Conservation (phyloP, 2,888 invertebrate species). For the Ornithoptera alexandrae region DNA sequence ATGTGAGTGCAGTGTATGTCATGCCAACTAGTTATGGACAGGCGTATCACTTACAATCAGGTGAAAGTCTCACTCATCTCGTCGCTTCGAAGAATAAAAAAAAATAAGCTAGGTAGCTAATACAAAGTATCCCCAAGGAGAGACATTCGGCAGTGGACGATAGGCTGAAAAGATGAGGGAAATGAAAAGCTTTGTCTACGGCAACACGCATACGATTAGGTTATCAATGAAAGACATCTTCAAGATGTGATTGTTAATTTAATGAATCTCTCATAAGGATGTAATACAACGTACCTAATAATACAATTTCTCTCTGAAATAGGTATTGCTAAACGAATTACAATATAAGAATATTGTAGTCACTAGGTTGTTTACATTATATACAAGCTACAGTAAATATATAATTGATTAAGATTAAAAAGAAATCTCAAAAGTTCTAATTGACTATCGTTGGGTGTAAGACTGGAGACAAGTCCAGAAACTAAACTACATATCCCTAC, state of each 20-base stretch:
- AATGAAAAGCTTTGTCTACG: background rate
- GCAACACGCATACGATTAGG: background rate
- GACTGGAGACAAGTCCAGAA: constrained; percentile 67
- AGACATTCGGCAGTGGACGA: too few species aligned
- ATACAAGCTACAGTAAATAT: constrained; percentile 58
- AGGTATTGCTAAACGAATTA: constrained; percentile 52
- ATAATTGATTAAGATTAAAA: constrained; percentile 63
- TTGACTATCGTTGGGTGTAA: constrained; percentile 80
- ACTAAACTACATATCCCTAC: constrained; percentile 60
- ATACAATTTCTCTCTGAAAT: constrained; percentile 60
- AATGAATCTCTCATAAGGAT: constrained; percentile 62
- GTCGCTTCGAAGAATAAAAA: too few species aligned
- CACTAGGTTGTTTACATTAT: constrained; percentile 47
- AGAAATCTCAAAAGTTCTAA: constrained; percentile 76
- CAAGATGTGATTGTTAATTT: constrained; percentile 40
- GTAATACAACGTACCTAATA: constrained; percentile 68
- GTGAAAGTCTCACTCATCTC: too few species aligned
- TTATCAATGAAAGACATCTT: constrained; percentile 14
- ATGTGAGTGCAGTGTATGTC: too few species aligned
- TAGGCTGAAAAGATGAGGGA: too few species aligned
- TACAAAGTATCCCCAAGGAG: too few species aligned
- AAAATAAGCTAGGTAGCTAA: too few species aligned
- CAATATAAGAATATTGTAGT: constrained; percentile 45
- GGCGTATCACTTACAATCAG: too few species aligned
- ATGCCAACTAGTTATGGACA: too few species aligned